Evolutionary conservation across 2,113 vertebrate genomes (phyloP).

Genomic region (Pygoscelis antarcticus): DNA sequence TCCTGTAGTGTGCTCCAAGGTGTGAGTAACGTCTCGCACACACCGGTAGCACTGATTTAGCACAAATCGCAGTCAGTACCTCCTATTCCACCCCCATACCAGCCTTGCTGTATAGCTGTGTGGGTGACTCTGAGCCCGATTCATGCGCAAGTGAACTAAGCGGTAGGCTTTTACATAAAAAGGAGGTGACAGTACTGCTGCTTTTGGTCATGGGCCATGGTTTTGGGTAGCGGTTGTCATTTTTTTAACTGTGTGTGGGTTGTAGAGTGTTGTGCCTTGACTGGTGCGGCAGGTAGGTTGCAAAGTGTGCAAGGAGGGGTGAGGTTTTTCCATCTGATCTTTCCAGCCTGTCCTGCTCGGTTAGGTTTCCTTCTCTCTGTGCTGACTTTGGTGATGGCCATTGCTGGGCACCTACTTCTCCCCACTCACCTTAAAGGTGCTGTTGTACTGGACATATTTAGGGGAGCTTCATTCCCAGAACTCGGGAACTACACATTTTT

Average conservation of each 20-base stretch:
- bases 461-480: background rate
- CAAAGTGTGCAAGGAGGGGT: background rate
- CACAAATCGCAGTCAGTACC: background rate
- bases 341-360: background rate
- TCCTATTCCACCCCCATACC: background rate
- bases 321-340: background rate
- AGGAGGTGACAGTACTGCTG: background rate
- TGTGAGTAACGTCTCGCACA: background rate
- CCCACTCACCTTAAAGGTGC: background rate
- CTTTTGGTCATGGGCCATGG: background rate
- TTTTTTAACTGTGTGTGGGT: background rate
- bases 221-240: background rate
- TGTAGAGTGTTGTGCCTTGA: background rate
- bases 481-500: background rate
- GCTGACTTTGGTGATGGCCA: background rate
- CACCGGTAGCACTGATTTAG: background rate
- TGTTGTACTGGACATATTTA: background rate
- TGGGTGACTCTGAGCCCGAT: background rate
- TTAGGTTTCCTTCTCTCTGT: background rate
- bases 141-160: background rate
- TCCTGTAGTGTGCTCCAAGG: background rate
- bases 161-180: background rate
- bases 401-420: background rate
- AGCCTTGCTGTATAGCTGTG: background rate
- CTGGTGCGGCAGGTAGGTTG: background rate